Conservation (phyloP, 1,140 invertebrate genomes). For the Parasteatoda tepidariorum region DNA sequence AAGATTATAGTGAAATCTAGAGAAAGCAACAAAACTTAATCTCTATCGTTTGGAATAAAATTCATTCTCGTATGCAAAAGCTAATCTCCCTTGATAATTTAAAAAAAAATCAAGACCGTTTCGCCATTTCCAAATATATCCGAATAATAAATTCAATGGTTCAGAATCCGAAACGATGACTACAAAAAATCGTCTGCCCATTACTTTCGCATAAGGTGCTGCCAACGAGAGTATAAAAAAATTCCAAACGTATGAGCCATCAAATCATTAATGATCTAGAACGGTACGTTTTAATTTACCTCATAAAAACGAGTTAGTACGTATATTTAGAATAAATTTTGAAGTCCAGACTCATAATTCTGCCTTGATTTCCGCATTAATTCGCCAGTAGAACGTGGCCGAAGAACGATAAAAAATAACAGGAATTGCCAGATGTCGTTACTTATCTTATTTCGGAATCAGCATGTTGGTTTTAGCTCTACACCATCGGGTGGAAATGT, state of each 20-base stretch:
- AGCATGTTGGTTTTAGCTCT: neutral
- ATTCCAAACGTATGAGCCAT: neutral
- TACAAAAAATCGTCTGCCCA: neutral
- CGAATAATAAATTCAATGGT: no score
- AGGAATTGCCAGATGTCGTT: slow-evolving; percentile 3
- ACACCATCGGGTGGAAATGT: slow-evolving; percentile 7
- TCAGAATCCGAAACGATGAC: neutral
- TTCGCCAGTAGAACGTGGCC: neutral
- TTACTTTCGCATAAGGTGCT: neutral
- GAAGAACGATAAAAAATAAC: neutral
- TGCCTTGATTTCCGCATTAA: neutral
- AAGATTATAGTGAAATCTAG: no score
- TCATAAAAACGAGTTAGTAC: slow-evolving; percentile 20
- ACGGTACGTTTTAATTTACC: slow-evolving; percentile 8
- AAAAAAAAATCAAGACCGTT: no score
- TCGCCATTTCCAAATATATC: no score
- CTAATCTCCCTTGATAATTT: no score
- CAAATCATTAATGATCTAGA: slow-evolving; percentile 29
- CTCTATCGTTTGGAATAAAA: no score
- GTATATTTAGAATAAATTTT: slow-evolving; percentile 22
- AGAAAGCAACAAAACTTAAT: no score
- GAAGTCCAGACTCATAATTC: neutral
- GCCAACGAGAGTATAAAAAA: neutral
- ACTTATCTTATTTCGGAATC: slow-evolving; percentile 19
- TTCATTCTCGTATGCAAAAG: no score